phyloP scores from a whole-genome alignment of 2,888 invertebrate species.

The Leptura quadrifasciata region DNA sequence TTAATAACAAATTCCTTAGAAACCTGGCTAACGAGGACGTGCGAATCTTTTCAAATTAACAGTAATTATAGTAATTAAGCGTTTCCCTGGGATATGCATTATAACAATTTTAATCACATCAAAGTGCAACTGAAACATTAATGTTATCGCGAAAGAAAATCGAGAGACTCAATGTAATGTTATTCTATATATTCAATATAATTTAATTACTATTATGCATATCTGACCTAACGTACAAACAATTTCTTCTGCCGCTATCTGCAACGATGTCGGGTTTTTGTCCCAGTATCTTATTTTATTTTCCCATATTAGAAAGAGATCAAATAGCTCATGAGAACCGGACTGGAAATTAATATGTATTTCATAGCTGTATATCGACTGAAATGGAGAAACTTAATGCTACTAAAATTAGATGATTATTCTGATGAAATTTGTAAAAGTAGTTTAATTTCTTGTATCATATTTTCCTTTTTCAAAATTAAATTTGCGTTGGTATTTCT shows the following conservation, averaged over 20 bases:
- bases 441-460: too few relatives aligned
- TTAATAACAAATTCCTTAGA: background rate
- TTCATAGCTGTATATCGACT: background rate
- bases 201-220: slow-evolving; percentile 3
- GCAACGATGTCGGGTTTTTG: background rate
- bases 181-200: slow-evolving; percentile 5
- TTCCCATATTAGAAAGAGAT: slow-evolving; percentile 3
- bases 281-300: background rate
- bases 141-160: slow-evolving; percentile 1
- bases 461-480: too few relatives aligned
- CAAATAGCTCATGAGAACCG: slow-evolving; percentile 2
- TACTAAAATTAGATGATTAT: background rate
- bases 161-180: background rate
- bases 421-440: too few relatives aligned
- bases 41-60: background rate
- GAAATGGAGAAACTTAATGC: background rate
- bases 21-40: background rate
- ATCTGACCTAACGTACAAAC: background rate
- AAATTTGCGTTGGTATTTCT: too few relatives aligned
- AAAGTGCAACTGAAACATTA: background rate
- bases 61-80: background rate
- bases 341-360: slow-evolving; percentile 14
- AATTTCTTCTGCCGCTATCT: background rate
- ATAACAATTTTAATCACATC: background rate
- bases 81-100: background rate